Conservation (phyloP, 2,888 invertebrate genomes). For the Gastrophysa polygoni region DNA sequence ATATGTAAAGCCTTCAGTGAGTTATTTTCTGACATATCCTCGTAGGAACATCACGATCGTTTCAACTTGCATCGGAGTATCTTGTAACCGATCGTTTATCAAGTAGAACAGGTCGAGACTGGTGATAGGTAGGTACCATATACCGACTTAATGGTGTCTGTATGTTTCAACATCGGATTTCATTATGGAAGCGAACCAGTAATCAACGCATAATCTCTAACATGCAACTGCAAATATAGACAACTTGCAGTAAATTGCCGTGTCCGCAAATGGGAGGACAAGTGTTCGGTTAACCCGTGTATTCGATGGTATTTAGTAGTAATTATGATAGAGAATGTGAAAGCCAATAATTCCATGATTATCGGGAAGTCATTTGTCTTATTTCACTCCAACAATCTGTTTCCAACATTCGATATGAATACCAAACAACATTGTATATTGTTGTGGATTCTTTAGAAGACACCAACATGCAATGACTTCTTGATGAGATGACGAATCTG, state of each 20-base stretch:
- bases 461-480: too few relatives aligned
- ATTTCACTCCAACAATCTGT: too few relatives aligned
- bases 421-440: too few relatives aligned
- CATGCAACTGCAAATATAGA: slow-evolving; percentile 31
- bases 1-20: too few relatives aligned
- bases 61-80: slow-evolving; percentile 26
- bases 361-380: too few relatives aligned
- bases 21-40: too few relatives aligned
- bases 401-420: too few relatives aligned
- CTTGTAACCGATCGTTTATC: slow-evolving; percentile 33
- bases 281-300: slow-evolving; percentile 11
- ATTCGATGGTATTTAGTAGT: slow-evolving; percentile 1
- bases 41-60: too few relatives aligned
- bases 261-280: slow-evolving; percentile 21
- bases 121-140: slow-evolving; percentile 24
- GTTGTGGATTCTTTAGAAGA: too few relatives aligned
- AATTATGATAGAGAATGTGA: slow-evolving; percentile 9
- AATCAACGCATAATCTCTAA: slow-evolving; percentile 30
- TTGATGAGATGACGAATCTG: too few relatives aligned
- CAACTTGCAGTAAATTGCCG: slow-evolving; percentile 26
- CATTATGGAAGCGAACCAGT: slow-evolving; percentile 25
- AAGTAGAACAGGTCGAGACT: slow-evolving; percentile 24
- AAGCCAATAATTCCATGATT: background rate
- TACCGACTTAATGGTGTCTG: slow-evolving; percentile 31
- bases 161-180: slow-evolving; percentile 25